Evolutionary conservation across 2,113 vertebrate genomes (phyloP), one percentile per base, ranked within the genome.

Genomic region (Psettodes erumei): DNA sequence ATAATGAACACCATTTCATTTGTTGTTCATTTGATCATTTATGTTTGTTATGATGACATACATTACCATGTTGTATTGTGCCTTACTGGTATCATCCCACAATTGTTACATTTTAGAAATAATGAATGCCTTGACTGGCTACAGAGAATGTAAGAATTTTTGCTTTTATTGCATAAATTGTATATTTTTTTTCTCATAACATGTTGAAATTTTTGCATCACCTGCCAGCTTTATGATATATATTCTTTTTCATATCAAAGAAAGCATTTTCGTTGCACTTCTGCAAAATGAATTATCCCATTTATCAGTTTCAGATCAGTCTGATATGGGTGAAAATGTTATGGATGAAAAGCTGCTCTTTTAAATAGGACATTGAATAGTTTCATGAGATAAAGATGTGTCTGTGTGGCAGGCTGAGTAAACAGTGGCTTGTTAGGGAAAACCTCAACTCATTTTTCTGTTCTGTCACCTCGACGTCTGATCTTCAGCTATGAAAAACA

Each of bases 381-480:
- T 71, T 74, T 56, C 32, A 62, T 38, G 45, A 13, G 56, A 45
- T 68, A 43, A 71, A 71, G 30, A 18, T 45, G 72, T 55, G 35
- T 58, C 51, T 77, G 28, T 63, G 77, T 38, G 23, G 45, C 48
- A 37, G 47, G 60, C 42, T 28, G 56, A 61, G 55, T 43, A 69
- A 77, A 81, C 58, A 73, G 21, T 19, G 38, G 35, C 62, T 67
- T 60, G 51, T 59, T 38, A 54, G 63, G 71, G 71, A 78, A 69
- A 71, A 77, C 54, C 66, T 75, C 55, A 28, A 15, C 18, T 74
- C 71, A 18, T 65, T 71, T 72, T 55, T 72, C 42, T 50, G 6
- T 59, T 84, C 50, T 71, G 32, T 65, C 75, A 76, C 75, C 75
- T 86, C 79, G 65, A 72, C 75, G 72, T 84, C 69, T 87, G 73